Conservation (phyloP, 1,140 invertebrate species). For the Brachionus angularis region DNA sequence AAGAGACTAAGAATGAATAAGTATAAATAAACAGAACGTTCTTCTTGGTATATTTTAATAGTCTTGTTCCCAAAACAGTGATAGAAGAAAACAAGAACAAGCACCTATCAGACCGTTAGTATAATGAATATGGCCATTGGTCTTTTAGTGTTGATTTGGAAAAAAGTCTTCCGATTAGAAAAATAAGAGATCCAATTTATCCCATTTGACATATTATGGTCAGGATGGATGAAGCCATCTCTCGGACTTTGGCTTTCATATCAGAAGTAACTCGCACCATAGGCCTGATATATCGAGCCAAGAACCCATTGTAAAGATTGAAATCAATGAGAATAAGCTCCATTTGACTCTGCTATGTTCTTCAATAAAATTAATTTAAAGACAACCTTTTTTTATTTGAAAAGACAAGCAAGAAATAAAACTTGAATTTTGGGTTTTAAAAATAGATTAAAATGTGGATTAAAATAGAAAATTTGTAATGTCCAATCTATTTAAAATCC, state of each 20-base stretch:
- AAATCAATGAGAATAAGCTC: neutral
- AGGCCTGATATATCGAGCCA: conserved; percentile 40
- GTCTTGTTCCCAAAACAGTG: conserved; percentile 71
- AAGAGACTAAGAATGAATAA: conserved; percentile 17
- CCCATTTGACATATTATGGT: conserved; percentile 75
- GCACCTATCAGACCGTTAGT: conserved; percentile 66
- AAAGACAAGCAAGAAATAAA: too few relatives aligned
- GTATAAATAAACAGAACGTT: conserved; percentile 9
- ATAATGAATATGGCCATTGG: conserved; percentile 68
- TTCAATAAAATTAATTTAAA: too few relatives aligned
- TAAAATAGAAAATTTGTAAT: too few relatives aligned
- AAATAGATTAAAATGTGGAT: too few relatives aligned
- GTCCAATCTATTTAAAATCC: too few relatives aligned
- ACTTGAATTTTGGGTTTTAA: too few relatives aligned
- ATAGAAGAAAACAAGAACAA: conserved; percentile 66
- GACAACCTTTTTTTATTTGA: too few relatives aligned
- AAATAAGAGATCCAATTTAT: conserved; percentile 75
- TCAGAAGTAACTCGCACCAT: conserved; percentile 62
- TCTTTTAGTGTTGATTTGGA: conserved; percentile 51
- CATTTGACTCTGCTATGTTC: neutral
- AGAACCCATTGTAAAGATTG: neutral
- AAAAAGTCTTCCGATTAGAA: conserved; percentile 61
- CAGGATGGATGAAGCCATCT: conserved; percentile 76
- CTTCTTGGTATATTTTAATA: conserved; percentile 59
- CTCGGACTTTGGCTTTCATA: conserved; percentile 75